Conservation (phyloP, 2,888 invertebrate genomes). For the Dolichopus griseipennis region DNA sequence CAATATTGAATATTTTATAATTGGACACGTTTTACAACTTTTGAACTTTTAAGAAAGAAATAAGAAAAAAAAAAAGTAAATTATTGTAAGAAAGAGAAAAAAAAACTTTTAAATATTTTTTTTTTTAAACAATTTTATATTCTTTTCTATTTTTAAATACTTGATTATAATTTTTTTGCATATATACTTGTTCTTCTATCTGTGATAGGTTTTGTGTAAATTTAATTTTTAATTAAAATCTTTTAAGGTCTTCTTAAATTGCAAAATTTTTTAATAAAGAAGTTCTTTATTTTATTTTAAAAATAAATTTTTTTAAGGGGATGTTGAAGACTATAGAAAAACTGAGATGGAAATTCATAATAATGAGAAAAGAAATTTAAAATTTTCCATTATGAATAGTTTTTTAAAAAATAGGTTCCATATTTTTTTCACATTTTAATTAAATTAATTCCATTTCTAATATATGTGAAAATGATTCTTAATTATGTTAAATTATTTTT, state of each 20-base stretch:
- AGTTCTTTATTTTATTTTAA: no score
- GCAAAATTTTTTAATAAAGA: neutral
- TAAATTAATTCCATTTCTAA: no score
- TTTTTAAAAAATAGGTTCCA: no score
- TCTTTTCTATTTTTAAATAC: neutral
- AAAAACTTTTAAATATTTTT: neutral
- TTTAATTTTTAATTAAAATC: neutral
- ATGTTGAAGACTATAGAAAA: no score
- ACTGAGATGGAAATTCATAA: no score
- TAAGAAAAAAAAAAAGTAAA: no score
- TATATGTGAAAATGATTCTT: no score
- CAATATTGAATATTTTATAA: constrained; percentile 1
- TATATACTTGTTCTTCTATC: neutral
- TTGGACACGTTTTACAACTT: constrained; percentile 4
- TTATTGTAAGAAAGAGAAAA: neutral
- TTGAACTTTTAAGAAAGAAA: constrained; percentile 6
- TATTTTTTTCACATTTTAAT: no score
- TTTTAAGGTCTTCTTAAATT: neutral
- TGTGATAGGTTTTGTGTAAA: neutral
- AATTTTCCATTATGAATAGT: no score
- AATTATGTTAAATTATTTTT: no score
- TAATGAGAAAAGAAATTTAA: no score
- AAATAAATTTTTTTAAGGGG: no score
- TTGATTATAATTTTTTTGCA: neutral
- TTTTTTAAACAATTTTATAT: neutral